Evolutionary conservation across 2,888 invertebrate genomes (phyloP), one percentile per base, ranked within the genome.

Genomic region (Drosophila seclusa): DNA sequence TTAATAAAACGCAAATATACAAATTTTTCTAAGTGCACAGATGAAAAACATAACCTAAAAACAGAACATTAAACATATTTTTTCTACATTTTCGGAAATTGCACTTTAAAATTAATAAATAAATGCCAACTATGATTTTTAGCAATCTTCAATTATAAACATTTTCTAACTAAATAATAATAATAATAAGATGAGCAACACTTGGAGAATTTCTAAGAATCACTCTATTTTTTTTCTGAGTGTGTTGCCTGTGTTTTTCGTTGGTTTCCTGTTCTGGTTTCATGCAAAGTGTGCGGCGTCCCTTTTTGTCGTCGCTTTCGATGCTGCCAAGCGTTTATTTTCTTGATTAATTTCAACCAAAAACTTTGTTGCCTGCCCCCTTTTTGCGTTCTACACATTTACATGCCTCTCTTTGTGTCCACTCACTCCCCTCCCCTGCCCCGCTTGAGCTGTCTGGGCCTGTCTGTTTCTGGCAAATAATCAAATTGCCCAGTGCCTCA

Each of bases 261-360:
- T 36, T 18, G n/a, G 0, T 38, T 24, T 54, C 42, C 65, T 62
- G 52, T 49, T 34, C 38, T 24, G 61, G 38, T 13, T 31, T 82
- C 55, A 55, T 55, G 55, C 55, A 55, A 55, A 55, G 55, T 55
- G 55, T 38, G 27, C 4, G 45, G 16, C 54, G 83, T 77, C 65
- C 34, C 32, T 60, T 78, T 75, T 77, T 90, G 40, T 70, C 57
- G 29, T n/a, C 54, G 40, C 60, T 36, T 59, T 58, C 62, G 90
- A 80, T 80, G 75, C 87, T 87, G 87, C 75, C 87, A 88, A 88
- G 85, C 89, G 89, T 87, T 86, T 86, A 86, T 89, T 86, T 86
- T 86, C 87, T 87, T 87, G 87, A 87, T 87, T 87, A 87, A 87
- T 87, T 87, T 90, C 89, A 77, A 90, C 79, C 72, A 54, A 87